Percentiles rank a stretch among this genome's conserved stretches.
Conservation (phyloP, 2,888 invertebrate genomes). For the Drosophila stalkeri region DNA sequence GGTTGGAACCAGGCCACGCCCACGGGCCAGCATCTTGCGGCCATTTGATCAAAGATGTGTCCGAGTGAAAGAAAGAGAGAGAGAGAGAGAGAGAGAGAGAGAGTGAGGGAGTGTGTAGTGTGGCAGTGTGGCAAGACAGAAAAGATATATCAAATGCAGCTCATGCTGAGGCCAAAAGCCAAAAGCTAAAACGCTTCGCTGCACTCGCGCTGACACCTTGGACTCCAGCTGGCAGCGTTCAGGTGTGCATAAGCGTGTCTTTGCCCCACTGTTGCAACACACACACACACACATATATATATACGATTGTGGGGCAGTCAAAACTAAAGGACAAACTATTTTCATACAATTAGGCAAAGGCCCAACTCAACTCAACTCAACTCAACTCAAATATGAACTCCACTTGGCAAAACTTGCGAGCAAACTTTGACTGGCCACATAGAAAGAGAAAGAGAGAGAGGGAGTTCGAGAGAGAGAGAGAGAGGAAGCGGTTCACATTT, state of each 20-base stretch:
- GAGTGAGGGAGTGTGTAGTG: too few relatives aligned
- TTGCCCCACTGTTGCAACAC: conserved; percentile 1
- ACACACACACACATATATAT: conserved; percentile 17
- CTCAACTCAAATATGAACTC: conserved; percentile 75
- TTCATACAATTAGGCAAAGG: conserved; percentile 76
- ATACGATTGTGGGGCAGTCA: conserved; percentile 25
- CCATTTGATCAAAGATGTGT: conserved; percentile 27
- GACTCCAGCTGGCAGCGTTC: conserved; percentile 30
- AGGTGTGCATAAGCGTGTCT: conserved; percentile 3
- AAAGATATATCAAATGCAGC: conserved; percentile 28
- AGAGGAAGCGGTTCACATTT: conserved; percentile 43
- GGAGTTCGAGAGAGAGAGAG: neutral
- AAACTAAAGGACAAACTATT: conserved; percentile 69
- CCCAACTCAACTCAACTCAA: conserved; percentile 11
- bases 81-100: neutral
- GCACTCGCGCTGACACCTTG: conserved; percentile 55
- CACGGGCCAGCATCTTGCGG: conserved; percentile 7
- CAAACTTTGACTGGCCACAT: conserved; percentile 49
- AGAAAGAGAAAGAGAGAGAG: neutral
- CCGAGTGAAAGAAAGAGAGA: neutral
- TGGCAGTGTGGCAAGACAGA: neutral
- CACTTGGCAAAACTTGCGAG: conserved; percentile 65
- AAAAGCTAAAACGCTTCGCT: conserved; percentile 37
- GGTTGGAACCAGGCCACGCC: conserved; percentile 29
- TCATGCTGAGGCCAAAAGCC: neutral